Evolutionary conservation across 2,797 vertebrate species (phyloP).

Genomic region (Thunnus albacares): DNA sequence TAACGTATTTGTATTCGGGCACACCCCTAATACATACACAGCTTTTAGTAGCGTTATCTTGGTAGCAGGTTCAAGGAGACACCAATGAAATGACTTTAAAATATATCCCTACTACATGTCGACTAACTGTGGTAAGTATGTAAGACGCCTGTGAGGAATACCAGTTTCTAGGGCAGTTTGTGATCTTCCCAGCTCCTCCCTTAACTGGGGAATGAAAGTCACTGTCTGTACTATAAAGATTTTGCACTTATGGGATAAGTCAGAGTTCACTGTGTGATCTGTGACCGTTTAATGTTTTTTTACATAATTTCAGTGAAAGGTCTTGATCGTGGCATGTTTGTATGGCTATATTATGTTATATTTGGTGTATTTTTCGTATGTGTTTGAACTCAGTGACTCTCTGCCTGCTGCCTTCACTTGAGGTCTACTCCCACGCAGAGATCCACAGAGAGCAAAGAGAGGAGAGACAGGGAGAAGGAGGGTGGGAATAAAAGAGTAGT

Average conservation of each 20-base stretch:
- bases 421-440: constrained; percentile 62
- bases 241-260: constrained; percentile 20
- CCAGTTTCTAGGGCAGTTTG: constrained; percentile 39
- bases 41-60: constrained; percentile 7
- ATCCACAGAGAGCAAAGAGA: not conserved
- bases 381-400: constrained; percentile 47
- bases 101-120: constrained; percentile 19
- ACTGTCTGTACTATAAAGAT: constrained; percentile 15
- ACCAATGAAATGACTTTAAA: constrained; percentile 24
- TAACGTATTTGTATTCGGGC: too few relatives aligned
- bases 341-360: constrained; percentile 18
- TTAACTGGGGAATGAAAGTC: constrained; percentile 2
- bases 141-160: constrained; percentile 31
- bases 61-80: constrained; percentile 36
- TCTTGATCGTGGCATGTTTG: constrained; percentile 21
- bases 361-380: constrained; percentile 28
- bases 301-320: not conserved
- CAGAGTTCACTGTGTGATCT: constrained; percentile 13
- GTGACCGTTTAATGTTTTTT: not conserved
- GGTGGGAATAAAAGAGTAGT: not conserved
- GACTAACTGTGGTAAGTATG: not conserved
- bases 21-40: not conserved
- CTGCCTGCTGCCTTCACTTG: constrained; percentile 30
- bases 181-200: constrained; percentile 33
- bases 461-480: not conserved